Conservation (phyloP, 2,797 vertebrate species). For the Clarias fuscus region DNA sequence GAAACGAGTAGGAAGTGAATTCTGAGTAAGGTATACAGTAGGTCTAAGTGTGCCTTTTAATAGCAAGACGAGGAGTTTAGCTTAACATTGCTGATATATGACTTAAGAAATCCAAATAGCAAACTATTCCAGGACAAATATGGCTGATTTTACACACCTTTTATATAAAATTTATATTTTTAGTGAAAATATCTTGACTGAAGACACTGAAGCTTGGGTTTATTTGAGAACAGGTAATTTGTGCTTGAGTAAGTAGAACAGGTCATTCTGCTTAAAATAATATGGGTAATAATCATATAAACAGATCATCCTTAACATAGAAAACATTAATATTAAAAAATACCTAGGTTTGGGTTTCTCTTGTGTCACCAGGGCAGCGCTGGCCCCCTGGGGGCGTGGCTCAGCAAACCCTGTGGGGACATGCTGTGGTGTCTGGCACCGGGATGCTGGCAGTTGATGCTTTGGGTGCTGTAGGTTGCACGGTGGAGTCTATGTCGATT, state of each 20-base stretch:
- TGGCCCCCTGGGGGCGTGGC: too few species aligned
- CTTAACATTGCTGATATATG: not conserved
- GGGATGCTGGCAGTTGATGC: too few species aligned
- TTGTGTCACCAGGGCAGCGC: too few species aligned
- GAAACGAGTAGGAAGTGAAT: conserved; percentile 17
- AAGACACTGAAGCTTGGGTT: not conserved
- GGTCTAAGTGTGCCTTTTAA: conserved; percentile 1
- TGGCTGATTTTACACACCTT: not conserved
- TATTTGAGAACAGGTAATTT: not conserved
- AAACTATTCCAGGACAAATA: not conserved
- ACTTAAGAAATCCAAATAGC: not conserved
- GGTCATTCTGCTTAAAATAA: not conserved
- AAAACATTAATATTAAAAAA: too few species aligned
- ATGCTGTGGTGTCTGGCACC: too few species aligned
- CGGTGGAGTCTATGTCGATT: too few species aligned
- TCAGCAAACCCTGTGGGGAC: too few species aligned
- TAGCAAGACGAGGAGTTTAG: not conserved
- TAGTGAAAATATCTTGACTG: conserved; percentile 3
- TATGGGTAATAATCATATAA: not conserved
- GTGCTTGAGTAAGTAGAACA: not conserved
- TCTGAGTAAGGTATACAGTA: conserved; percentile 21
- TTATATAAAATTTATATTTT: not conserved
- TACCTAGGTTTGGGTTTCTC: too few species aligned
- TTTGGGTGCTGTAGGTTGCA: too few species aligned
- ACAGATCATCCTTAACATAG: too few species aligned